Conservation (phyloP, 2,888 invertebrate species). For the Athetis lepigone region DNA sequence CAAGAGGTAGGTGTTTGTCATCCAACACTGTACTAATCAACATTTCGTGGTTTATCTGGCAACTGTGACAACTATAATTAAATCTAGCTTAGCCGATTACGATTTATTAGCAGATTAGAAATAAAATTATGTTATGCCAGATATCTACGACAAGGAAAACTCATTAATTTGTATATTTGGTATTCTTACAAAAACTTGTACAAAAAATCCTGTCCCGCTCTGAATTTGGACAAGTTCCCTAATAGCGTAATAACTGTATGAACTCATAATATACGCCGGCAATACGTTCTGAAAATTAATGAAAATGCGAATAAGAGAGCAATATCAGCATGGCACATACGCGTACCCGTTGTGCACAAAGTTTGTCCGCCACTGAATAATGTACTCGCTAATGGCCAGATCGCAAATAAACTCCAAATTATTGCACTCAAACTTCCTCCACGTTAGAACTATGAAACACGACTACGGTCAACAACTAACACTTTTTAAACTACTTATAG, state of each 20-base stretch:
- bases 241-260: slow-evolving; percentile 33
- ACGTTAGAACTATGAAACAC: slow-evolving; percentile 72
- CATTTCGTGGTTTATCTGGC: background rate
- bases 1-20: background rate
- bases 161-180: background rate
- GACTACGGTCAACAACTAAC: slow-evolving; percentile 57
- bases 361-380: slow-evolving; percentile 82
- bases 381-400: slow-evolving; percentile 86
- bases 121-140: background rate
- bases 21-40: background rate
- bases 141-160: background rate
- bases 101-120: background rate
- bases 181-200: background rate
- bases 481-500: slow-evolving; percentile 49
- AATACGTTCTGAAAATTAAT: slow-evolving; percentile 57
- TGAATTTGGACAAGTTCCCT: slow-evolving; percentile 44
- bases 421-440: slow-evolving; percentile 81
- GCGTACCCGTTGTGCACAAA: slow-evolving; percentile 62
- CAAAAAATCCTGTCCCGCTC: too few species aligned
- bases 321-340: slow-evolving; percentile 68
- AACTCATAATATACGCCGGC: slow-evolving; percentile 25
- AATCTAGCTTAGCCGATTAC: background rate
- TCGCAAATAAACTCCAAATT: slow-evolving; percentile 87
- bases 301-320: slow-evolving; percentile 56
- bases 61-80: background rate